Evolutionary conservation across 1,140 invertebrate genomes (phyloP).

Genomic region (Sitobion miscanthi): DNA sequence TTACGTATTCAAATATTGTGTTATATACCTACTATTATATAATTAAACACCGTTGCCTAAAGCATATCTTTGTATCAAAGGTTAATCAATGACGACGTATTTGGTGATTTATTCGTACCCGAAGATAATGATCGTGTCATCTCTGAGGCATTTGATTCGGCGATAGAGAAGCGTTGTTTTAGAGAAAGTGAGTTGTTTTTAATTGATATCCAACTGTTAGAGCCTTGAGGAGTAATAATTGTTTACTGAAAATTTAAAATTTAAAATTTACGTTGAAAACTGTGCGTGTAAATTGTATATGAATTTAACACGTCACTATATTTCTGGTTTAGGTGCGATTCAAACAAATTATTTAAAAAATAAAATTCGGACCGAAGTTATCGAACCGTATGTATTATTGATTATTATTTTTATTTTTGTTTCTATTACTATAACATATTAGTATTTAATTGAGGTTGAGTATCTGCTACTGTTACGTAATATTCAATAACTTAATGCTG

Average conservation of each 20-base stretch:
- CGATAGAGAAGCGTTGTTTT: not conserved
- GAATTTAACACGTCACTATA: not conserved
- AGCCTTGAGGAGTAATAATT: not conserved
- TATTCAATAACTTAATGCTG: not conserved
- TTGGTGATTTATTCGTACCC: slow-evolving; percentile 24
- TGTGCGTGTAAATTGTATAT: not conserved
- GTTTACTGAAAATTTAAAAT: not conserved
- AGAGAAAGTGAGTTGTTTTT: slow-evolving; percentile 14
- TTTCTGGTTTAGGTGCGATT: not conserved
- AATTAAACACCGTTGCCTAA: not conserved
- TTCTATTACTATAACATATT: not conserved
- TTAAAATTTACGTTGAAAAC: not conserved
- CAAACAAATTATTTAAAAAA: not conserved
- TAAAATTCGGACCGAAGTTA: not conserved
- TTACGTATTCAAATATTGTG: not conserved
- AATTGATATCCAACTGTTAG: not conserved
- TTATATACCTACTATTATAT: slow-evolving; percentile 2
- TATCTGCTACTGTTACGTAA: not conserved
- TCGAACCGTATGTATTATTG: slow-evolving; percentile 3
- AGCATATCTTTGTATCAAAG: not conserved
- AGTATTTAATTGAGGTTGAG: not conserved
- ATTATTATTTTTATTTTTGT: not conserved
- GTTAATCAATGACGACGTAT: slow-evolving; percentile 43
- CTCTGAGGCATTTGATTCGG: slow-evolving; percentile 10
- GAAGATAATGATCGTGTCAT: slow-evolving; percentile 7